Base-by-base conservation (phyloP, 2,888 invertebrate genomes). In the Andrena praecox region DNA sequence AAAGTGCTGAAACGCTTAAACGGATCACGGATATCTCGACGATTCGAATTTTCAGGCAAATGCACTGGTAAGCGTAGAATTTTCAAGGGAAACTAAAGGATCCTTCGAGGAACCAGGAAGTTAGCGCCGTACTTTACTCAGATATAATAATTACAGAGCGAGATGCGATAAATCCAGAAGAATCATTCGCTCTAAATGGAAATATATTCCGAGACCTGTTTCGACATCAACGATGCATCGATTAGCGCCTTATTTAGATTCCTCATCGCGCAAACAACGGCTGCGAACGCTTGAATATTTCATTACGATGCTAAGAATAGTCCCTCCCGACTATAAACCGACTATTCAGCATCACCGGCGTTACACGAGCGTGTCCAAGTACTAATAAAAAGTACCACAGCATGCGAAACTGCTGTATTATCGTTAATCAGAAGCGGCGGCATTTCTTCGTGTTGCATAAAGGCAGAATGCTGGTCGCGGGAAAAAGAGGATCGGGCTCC, bases 221-320 rank as follows among this genome's bases (percentile, higher is more conserved):
- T 59, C 35, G 1, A 16, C 42, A 42, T 64, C 35, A 27, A 35
- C 35, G 33, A 16, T 33, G 33, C 27, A 7, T 29, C n/a, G n/a
- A 75, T 67, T 52, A 52, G 31, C 24, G 4, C 1, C n/a, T 56
- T 10, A 52, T 35, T 77, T 27, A 31, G 66, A 42, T 12, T 33
- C 29, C n/a, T 2, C 27, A 10, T 5, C 10, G 10, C 10, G 42
- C 62, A 50, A 77, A 48, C 66, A 35, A 29, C 50, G 4, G 3
- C 5, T 42, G 52, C 52, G 31, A 74, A 59, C 24, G 12, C 8
- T 52, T 77, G 59, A 74, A 77, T 77, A 77, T 77, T 77, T 60
- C 24, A 75, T 60, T 24, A 60, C 35, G 7, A 10, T 2, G 12
- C 24, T 29, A 12, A 7, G 75, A 52, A 50, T 60, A 75, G 42